phyloP scores from a whole-genome alignment of 2,797 vertebrate species.

The Leptoclinus maculatus region DNA sequence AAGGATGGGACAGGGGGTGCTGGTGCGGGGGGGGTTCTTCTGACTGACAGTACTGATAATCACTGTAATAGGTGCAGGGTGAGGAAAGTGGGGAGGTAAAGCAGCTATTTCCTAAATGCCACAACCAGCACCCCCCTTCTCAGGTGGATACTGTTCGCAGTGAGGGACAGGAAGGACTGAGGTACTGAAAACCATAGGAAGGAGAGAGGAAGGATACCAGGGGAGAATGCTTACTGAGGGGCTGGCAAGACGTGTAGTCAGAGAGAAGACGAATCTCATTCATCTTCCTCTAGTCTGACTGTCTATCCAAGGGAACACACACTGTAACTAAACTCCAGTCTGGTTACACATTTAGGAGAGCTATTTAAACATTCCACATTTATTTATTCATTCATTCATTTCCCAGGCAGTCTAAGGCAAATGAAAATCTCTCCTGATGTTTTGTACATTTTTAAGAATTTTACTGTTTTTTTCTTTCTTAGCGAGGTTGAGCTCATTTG shows the following conservation, averaged over 20 bases:
- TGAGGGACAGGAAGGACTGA: slow-evolving; percentile 31
- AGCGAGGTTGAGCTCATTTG: not conserved
- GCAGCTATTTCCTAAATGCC: slow-evolving; percentile 65
- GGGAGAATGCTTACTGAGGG: slow-evolving; percentile 27
- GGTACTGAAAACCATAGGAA: slow-evolving; percentile 9
- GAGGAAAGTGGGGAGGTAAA: slow-evolving; percentile 64
- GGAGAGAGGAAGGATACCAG: slow-evolving; percentile 41
- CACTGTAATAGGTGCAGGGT: slow-evolving; percentile 71
- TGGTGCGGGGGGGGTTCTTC: slow-evolving; percentile 11
- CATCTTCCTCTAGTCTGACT: slow-evolving; percentile 42
- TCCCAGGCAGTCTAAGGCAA: not conserved
- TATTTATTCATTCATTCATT: slow-evolving; percentile 3
- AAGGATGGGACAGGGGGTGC: slow-evolving; percentile 48
- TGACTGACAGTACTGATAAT: slow-evolving; percentile 82
- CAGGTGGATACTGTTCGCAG: slow-evolving; percentile 22
- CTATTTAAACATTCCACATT: not conserved
- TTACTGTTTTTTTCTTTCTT: not conserved
- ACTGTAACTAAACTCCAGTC: slow-evolving; percentile 11
- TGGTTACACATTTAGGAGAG: slow-evolving; percentile 15
- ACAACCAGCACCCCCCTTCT: slow-evolving; percentile 14
- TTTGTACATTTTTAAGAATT: not conserved
- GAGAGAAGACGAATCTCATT: slow-evolving; percentile 51
- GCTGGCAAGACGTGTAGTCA: slow-evolving; percentile 44
- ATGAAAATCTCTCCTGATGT: not conserved
- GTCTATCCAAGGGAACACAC: slow-evolving; percentile 35